Conservation (phyloP, 1,140 invertebrate species). For the Paraescarpia echinospica region DNA sequence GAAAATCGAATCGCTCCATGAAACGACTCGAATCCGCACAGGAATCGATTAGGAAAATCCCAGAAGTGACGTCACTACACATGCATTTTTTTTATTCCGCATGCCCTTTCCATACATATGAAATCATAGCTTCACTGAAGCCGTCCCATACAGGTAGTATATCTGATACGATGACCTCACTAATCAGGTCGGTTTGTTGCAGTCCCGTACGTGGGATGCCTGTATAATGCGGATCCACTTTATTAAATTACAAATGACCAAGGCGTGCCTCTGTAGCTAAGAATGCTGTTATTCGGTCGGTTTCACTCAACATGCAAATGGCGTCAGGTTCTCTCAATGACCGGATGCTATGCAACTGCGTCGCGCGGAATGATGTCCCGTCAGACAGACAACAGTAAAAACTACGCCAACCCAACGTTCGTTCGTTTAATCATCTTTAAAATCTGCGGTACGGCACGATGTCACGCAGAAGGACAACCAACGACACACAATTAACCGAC, state of each 20-base stretch:
- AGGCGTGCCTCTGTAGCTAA: neutral
- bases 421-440: neutral
- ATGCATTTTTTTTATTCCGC: too few relatives aligned
- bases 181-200: too few relatives aligned
- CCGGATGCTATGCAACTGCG: neutral
- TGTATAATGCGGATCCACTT: neutral
- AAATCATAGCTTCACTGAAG: too few relatives aligned
- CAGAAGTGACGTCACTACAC: too few relatives aligned
- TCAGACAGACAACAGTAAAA: neutral
- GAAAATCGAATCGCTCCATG: too few relatives aligned
- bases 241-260: neutral
- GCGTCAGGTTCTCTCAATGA: neutral
- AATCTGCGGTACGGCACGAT: neutral
- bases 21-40: too few relatives aligned
- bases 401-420: neutral
- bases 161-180: too few relatives aligned
- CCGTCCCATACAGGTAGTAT: too few relatives aligned
- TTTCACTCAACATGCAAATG: neutral
- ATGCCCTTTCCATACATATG: too few relatives aligned
- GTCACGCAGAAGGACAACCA: neutral
- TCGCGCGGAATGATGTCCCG: neutral
- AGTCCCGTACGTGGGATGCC: too few relatives aligned
- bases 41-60: too few relatives aligned
- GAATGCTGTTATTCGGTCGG: neutral
- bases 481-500: neutral